A percentile compares a stretch with the other conserved stretches of the same genome.
phyloP scores from a whole-genome alignment of 1,140 invertebrate species.

The Drosophila murphyi region DNA sequence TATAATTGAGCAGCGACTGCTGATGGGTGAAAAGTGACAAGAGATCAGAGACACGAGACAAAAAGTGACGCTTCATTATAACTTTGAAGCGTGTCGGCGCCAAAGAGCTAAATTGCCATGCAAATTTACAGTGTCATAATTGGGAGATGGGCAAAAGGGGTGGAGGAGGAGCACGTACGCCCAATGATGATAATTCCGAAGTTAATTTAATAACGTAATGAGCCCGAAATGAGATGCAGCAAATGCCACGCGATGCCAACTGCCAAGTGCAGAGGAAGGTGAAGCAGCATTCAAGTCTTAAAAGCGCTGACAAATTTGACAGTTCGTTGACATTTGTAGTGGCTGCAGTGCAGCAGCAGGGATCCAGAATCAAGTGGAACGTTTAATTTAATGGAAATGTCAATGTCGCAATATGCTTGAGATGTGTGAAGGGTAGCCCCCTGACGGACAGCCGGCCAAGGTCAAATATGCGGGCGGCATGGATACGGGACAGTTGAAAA shows the following conservation, averaged over 20 bases:
- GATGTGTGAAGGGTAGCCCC: slow-evolving; percentile 17
- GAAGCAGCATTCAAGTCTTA: slow-evolving; percentile 9
- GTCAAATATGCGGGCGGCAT: slow-evolving; percentile 21
- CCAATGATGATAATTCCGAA: slow-evolving; percentile 44
- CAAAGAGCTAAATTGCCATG: slow-evolving; percentile 50
- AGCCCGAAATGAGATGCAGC: slow-evolving; percentile 45
- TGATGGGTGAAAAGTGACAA: not conserved
- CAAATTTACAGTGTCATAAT: slow-evolving; percentile 49
- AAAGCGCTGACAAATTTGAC: slow-evolving; percentile 66
- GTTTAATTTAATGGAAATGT: slow-evolving; percentile 61
- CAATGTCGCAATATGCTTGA: slow-evolving; percentile 56
- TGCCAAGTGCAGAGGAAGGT: not conserved
- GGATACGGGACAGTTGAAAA: slow-evolving; percentile 1
- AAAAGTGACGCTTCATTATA: slow-evolving; percentile 17
- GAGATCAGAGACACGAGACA: slow-evolving; percentile 1
- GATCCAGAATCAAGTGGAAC: not conserved
- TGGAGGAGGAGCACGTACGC: slow-evolving; percentile 24
- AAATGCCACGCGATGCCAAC: slow-evolving; percentile 28
- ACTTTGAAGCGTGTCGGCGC: slow-evolving; percentile 19
- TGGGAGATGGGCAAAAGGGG: not conserved
- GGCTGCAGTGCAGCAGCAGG: slow-evolving; percentile 31
- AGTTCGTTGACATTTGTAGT: slow-evolving; percentile 70
- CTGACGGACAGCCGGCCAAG: slow-evolving; percentile 14
- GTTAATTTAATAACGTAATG: slow-evolving; percentile 70
- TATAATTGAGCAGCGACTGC: slow-evolving; percentile 50